Percentiles rank a stretch among this genome's conserved stretches.
Evolutionary conservation across 2,888 invertebrate species (phyloP).

Genomic region (Chymomyza caudatula): DNA sequence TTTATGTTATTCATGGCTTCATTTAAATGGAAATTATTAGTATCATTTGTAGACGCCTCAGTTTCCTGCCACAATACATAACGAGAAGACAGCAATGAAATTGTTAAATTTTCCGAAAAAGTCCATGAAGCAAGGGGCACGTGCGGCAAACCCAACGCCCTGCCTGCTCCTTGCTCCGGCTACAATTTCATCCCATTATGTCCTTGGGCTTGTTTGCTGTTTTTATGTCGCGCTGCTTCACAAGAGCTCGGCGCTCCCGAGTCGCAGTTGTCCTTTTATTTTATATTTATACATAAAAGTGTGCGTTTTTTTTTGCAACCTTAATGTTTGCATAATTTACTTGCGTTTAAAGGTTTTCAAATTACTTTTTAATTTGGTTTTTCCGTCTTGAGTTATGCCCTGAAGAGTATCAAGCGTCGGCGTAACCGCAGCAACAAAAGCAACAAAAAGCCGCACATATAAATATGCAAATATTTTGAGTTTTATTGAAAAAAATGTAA

Average conservation of each 20-base stretch:
- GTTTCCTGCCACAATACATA: background rate
- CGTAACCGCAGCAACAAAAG: constrained; percentile 19
- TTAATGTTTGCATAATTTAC: constrained; percentile 72
- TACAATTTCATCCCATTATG: background rate
- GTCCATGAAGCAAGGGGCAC: constrained; percentile 28
- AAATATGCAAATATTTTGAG: constrained; percentile 63
- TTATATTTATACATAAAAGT: background rate
- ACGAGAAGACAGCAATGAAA: constrained; percentile 16
- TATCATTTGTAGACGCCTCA: constrained; percentile 56
- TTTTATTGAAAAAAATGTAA: constrained; percentile 60
- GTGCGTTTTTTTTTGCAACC: constrained; percentile 35
- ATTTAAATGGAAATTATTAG: constrained; percentile 71
- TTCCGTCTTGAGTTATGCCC: constrained; percentile 63
- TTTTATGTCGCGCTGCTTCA: background rate
- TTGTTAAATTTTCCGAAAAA: constrained; percentile 62
- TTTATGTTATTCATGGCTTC: constrained; percentile 57
- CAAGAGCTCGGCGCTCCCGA: background rate
- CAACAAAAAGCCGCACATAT: constrained; percentile 51
- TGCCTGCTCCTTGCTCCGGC: background rate
- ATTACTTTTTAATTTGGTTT: constrained; percentile 70
- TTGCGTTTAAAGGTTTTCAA: constrained; percentile 68
- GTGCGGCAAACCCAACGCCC: background rate
- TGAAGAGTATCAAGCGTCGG: constrained; percentile 13
- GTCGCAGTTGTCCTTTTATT: constrained; percentile 5
- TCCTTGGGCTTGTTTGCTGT: background rate